A percentile compares a stretch with the other conserved stretches of the same genome.
phyloP scores from a whole-genome alignment of 2,888 invertebrate species.

The Rhogogaster chlorosoma region DNA sequence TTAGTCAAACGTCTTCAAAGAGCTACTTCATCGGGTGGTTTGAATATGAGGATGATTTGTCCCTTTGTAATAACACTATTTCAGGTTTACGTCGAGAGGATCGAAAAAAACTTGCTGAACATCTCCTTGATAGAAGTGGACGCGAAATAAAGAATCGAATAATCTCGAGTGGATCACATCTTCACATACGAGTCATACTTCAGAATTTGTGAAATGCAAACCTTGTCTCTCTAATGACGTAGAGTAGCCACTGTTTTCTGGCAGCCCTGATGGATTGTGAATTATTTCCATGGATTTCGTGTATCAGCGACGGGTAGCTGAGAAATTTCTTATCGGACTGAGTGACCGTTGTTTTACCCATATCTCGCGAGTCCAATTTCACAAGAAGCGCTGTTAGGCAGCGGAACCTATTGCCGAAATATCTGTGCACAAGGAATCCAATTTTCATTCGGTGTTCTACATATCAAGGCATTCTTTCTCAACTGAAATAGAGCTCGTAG shows the following conservation, averaged over 20 bases:
- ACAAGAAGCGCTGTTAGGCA: not conserved
- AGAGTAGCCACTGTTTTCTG: not conserved
- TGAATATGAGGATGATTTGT: no score
- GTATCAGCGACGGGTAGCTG: not conserved
- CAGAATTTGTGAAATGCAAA: no score
- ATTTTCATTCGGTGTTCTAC: not conserved
- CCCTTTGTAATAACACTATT: no score
- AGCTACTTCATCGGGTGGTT: no score
- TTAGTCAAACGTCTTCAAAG: no score
- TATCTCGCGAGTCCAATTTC: no score
- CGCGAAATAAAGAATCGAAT: not conserved
- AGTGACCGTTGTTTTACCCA: no score
- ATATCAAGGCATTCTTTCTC: not conserved
- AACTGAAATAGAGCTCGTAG: no score
- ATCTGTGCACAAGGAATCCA: not conserved
- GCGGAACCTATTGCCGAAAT: slow-evolving; percentile 6
- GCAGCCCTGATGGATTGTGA: not conserved
- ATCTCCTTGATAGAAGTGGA: no score
- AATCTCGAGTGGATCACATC: not conserved
- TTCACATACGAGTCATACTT: not conserved
- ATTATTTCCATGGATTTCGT: not conserved
- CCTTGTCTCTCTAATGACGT: not conserved
- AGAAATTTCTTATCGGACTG: not conserved
- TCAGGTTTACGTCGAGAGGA: no score
- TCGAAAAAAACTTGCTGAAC: no score